These are phyloP conservation scores for Crax fasciolata DNA, from an alignment of 2,797 vertebrate genomes.

Conservation along the genomic window DNA sequence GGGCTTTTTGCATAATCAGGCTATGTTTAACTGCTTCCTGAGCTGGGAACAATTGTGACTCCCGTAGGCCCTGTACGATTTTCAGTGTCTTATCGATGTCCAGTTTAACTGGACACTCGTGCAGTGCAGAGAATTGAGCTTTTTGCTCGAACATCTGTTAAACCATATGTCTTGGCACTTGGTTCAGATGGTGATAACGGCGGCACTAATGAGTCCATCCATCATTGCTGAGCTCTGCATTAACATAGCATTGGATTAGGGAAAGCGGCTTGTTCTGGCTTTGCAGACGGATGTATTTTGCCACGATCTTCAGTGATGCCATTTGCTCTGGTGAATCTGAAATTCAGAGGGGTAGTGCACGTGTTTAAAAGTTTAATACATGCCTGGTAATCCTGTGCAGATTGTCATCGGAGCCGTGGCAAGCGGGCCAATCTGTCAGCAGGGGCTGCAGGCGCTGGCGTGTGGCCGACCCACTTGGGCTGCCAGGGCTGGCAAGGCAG, in stretches of 20 bases:
- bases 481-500: slow-evolving; percentile 74
- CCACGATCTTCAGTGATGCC: slow-evolving; percentile 44
- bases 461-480: slow-evolving; percentile 23
- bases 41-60: slow-evolving; percentile 35
- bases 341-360: background rate
- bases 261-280: slow-evolving; percentile 65
- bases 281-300: slow-evolving; percentile 24
- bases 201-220: slow-evolving; percentile 82
- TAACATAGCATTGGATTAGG: slow-evolving; percentile 58
- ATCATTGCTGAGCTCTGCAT: slow-evolving; percentile 77
- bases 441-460: slow-evolving; percentile 72
- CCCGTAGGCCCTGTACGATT: slow-evolving; percentile 44
- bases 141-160: slow-evolving; percentile 82
- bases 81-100: slow-evolving; percentile 66
- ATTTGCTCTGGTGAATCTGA: slow-evolving; percentile 69
- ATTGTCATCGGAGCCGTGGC: slow-evolving; percentile 60
- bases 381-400: slow-evolving; percentile 68
- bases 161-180: slow-evolving; percentile 84
- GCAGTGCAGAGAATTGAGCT: slow-evolving; percentile 45
- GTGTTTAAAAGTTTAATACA: slow-evolving; percentile 44
- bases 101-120: slow-evolving; percentile 63
- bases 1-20: slow-evolving; percentile 53
- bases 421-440: slow-evolving; percentile 72
- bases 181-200: slow-evolving; percentile 75
- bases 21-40: slow-evolving; percentile 40